Conservation (phyloP, 2,888 invertebrate species). For the Acanthoscelides obtectus region DNA sequence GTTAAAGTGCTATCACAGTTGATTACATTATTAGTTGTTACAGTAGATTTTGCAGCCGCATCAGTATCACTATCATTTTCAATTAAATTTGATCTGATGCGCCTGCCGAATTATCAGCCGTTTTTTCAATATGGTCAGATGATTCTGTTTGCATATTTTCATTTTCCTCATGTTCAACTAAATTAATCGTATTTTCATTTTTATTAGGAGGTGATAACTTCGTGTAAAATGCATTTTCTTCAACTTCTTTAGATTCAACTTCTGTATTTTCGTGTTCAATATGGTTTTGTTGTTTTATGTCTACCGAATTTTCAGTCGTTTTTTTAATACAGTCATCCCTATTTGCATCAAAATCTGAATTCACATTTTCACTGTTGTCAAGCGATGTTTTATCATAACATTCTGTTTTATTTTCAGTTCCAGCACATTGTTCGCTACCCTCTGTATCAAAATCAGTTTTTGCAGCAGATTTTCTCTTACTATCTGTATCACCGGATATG, state of each 20-base stretch:
- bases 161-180: neutral
- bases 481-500: neutral
- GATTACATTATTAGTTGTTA: neutral
- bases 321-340: neutral
- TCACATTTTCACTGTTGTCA: neutral
- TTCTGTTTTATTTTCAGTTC: neutral
- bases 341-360: neutral
- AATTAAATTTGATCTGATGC: neutral
- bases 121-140: neutral
- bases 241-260: neutral
- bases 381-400: neutral
- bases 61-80: neutral
- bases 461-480: neutral
- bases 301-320: neutral
- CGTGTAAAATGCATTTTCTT: neutral
- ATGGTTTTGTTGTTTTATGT: neutral
- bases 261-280: neutral
- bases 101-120: neutral
- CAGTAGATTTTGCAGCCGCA: conserved; percentile 1
- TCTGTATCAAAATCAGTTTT: neutral
- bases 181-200: too few relatives aligned
- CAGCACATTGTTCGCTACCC: neutral
- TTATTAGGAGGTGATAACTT: neutral
- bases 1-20: neutral
- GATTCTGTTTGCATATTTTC: neutral